These are phyloP conservation scores for Allacma fusca DNA, from an alignment of 2,888 invertebrate species.

Conservation along the genomic window DNA sequence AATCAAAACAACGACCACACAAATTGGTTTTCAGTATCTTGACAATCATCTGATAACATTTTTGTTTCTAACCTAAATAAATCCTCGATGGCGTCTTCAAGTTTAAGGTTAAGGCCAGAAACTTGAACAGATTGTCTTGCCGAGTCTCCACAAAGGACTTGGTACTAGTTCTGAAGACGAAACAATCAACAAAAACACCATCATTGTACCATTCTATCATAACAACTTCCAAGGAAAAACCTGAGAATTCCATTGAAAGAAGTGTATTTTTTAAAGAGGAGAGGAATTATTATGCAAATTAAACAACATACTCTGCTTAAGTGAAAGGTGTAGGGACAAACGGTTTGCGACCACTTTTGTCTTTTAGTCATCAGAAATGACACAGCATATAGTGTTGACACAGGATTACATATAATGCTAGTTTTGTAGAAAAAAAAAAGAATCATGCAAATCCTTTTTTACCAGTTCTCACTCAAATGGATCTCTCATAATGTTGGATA, in stretches of 20 bases:
- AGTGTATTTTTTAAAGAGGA: too few relatives aligned
- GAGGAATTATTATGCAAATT: slow-evolving; percentile 2
- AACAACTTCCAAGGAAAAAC: not conserved
- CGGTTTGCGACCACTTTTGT: slow-evolving; percentile 10
- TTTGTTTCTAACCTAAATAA: slow-evolving; percentile 17
- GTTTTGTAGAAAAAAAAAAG: not conserved
- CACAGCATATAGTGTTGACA: not conserved
- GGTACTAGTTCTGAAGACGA: too few relatives aligned
- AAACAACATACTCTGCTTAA: not conserved
- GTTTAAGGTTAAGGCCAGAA: not conserved
- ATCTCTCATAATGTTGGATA: too few relatives aligned
- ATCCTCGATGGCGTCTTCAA: slow-evolving; percentile 16
- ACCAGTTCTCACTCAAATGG: too few relatives aligned
- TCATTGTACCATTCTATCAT: not conserved
- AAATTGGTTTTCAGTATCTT: slow-evolving; percentile 19
- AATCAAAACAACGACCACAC: slow-evolving; percentile 22
- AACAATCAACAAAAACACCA: too few relatives aligned
- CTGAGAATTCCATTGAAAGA: too few relatives aligned
- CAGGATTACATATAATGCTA: not conserved
- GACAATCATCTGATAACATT: slow-evolving; percentile 11
- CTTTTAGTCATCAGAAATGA: slow-evolving; percentile 9
- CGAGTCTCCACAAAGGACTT: too few relatives aligned
- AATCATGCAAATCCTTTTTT: too few relatives aligned
- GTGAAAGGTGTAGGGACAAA: not conserved
- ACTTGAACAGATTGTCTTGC: not conserved